Percentiles rank a stretch among this genome's conserved stretches.
These are phyloP conservation scores for Simalia tracyae DNA, from an alignment of 2,797 vertebrate genomes.

Conservation along the genomic window DNA sequence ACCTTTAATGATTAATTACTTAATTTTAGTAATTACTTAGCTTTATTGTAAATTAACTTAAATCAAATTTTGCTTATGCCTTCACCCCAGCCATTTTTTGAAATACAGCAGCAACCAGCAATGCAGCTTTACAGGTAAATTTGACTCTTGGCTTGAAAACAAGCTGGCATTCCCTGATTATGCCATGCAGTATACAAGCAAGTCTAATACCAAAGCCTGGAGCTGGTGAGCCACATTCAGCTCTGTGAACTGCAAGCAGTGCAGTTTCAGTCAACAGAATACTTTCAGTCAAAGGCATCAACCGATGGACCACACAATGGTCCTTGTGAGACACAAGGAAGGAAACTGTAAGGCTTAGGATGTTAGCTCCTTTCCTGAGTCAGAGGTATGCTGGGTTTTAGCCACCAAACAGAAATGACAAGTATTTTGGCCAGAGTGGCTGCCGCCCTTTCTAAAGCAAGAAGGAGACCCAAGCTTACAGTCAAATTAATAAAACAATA, in stretches of 20 bases:
- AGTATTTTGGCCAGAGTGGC: background rate
- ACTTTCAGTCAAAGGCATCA: background rate
- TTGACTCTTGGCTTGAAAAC: background rate
- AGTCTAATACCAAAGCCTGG: background rate
- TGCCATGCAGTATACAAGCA: background rate
- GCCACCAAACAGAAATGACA: background rate
- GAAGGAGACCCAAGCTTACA: background rate
- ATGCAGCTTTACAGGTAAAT: background rate
- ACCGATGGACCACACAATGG: background rate
- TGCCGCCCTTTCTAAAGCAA: background rate
- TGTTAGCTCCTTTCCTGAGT: background rate
- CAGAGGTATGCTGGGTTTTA: background rate
- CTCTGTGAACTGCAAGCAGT: background rate
- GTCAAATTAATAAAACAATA: background rate
- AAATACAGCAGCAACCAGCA: background rate
- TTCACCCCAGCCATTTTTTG: background rate
- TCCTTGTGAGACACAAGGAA: background rate
- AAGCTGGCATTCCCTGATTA: background rate
- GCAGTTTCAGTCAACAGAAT: background rate
- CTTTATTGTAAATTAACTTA: background rate
- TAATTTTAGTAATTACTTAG: background rate
- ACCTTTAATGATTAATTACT: background rate
- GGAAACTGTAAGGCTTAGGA: background rate
- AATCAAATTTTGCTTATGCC: background rate
- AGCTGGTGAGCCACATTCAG: background rate